Percentiles rank a stretch among this genome's conserved stretches.
Evolutionary conservation across 1,140 invertebrate species (phyloP).

Genomic region (Tenebrio molitor): DNA sequence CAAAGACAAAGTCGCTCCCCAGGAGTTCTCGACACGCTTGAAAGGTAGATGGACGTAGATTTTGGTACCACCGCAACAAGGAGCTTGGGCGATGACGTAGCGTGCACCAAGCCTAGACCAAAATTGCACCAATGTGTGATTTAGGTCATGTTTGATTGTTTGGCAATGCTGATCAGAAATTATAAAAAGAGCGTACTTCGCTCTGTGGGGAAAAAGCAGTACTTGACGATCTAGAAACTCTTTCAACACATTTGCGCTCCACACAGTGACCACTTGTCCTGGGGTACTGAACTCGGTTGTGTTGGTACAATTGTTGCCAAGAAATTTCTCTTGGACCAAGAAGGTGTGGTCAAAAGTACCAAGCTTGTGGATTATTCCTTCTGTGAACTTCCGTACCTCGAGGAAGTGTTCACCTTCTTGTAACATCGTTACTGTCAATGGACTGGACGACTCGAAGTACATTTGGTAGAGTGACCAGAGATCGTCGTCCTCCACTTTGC

Average conservation of each 20-base stretch:
- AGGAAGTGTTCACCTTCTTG: not conserved
- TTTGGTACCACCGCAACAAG: not conserved
- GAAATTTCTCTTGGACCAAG: not conserved
- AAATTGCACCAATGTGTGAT: not conserved
- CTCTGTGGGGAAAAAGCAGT: not conserved
- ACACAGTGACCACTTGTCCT: too few species aligned
- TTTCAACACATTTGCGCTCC: too few species aligned
- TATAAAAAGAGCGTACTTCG: not conserved
- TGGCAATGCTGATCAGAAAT: not conserved
- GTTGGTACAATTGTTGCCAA: not conserved
- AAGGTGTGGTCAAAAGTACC: not conserved
- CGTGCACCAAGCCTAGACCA: not conserved
- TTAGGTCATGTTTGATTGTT: not conserved
- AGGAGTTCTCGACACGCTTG: not conserved
- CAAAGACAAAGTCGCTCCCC: too few species aligned
- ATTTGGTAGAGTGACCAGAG: too few species aligned
- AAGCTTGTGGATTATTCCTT: not conserved
- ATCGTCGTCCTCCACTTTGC: too few species aligned
- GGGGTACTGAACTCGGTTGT: not conserved
- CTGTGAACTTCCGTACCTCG: not conserved
- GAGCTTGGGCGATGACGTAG: not conserved
- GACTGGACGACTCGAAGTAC: too few species aligned
- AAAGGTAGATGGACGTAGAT: constrained; percentile 7
- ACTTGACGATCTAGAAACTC: too few species aligned
- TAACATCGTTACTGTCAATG: not conserved